Base-by-base conservation (phyloP, 2,888 invertebrate species). In the Lumbricus terrestris region DNA sequence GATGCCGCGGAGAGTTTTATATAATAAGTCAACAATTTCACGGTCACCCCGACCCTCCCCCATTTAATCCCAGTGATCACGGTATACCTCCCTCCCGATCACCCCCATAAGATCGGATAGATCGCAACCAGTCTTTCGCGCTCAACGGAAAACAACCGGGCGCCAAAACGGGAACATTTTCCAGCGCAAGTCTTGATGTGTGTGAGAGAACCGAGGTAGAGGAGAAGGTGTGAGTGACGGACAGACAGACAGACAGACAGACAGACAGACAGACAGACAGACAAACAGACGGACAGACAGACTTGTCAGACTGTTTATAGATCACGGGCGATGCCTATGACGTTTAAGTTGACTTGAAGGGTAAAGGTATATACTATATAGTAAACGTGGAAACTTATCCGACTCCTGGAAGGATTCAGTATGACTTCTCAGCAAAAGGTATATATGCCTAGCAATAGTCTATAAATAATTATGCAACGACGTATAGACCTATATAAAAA, bases 1-100 rank as follows among this genome's bases (percentile, higher is more conserved):
- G 85, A 85, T 18, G 85, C 85, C n/a, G n/a, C n/a, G 6, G 85
- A 37, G 35, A 85, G 85, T 37, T 85, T 37, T 69, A 69, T 69
- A 69, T 69, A 69, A 69, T 69, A 69, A 69, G 69, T 69, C 69
- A 69, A 69, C 69, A 69, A 69, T 69, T 69, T 69, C 69, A 69
- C 69, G 69, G 69, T 69, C 69, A 69, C 69, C 69, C 69, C 69
- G 69, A n/a, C 69, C 69, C 69, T n/a, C 69, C 69, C 69, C 69
- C 69, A 8, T n/a, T n/a, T n/a, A n/a, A 69, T 69, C n/a, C 69
- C 69, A n/a, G 69, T 69, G 69, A 69, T 69, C 69, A 69, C 69
- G 69, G 0, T 69, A 11, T 47, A 33, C 35, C 35, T 35, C 85
- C 85, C 34, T 85, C 85, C 37, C 85, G 34, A 34, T 23, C 34